These are phyloP conservation scores for Tenualosa thibaudeaui DNA, from an alignment of 2,797 vertebrate genomes.

Conservation along the genomic window DNA sequence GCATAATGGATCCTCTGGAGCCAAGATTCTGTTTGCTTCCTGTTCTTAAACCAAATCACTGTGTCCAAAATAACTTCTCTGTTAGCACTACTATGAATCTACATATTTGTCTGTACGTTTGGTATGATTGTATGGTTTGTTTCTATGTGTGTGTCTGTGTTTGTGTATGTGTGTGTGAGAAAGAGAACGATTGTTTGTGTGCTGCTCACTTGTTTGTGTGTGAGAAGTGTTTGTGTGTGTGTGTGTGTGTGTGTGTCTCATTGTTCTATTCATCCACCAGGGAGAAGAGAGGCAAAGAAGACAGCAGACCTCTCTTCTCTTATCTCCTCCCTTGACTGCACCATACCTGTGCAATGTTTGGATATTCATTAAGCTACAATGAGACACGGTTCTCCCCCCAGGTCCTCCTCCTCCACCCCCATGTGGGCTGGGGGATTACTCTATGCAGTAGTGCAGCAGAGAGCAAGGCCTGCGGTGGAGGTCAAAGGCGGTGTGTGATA, in stretches of 20 bases:
- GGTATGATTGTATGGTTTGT: neutral
- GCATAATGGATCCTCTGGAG: neutral
- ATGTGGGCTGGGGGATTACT: neutral
- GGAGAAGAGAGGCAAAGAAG: neutral
- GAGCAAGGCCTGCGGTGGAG: neutral
- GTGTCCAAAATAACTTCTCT: neutral
- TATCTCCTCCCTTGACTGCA: constrained; percentile 41
- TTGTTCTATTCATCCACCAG: neutral
- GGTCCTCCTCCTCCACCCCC: neutral
- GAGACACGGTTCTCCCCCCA: neutral
- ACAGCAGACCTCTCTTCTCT: constrained; percentile 16
- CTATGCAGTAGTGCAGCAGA: neutral
- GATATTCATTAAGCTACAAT: constrained; percentile 50
- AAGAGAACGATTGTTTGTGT: neutral
- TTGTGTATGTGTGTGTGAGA: neutral
- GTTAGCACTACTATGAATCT: neutral
- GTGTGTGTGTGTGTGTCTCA: neutral
- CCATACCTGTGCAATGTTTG: constrained; percentile 41
- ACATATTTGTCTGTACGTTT: neutral
- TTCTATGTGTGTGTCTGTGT: neutral
- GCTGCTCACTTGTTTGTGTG: neutral
- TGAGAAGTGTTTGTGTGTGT: neutral
- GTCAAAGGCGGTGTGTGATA: neutral
- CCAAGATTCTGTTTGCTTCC: neutral
- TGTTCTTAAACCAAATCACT: neutral